Base-by-base conservation (phyloP, 2,888 invertebrate genomes). In the Dryadula phaetusa region DNA sequence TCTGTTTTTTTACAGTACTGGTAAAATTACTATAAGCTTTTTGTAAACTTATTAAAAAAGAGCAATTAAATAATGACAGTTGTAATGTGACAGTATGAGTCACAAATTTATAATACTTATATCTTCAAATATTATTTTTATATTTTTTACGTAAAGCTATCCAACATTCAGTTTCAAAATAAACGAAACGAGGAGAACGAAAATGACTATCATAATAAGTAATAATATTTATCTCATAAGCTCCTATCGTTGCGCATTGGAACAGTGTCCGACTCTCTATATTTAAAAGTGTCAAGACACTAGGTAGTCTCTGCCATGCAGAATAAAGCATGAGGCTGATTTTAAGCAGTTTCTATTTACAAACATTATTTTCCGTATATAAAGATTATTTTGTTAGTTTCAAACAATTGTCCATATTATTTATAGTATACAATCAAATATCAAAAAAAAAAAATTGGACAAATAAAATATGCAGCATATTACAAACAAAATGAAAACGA, bases 401-500 rank as follows among this genome's bases (percentile, higher is more conserved):
- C 37, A 37, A 12, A 12, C 37, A 37, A 37, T n/a, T 12, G 12
- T 2, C 2, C 1, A 12, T 12, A 1, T 12, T 37, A 10, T 37
- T 37, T 1, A 7, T 37, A 12, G 1, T 12, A 37, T 12, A 37
- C 37, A 37, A 12, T 12, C 12, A 10, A 1, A 12, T 12, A 12
- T 37, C 2, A 10, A 37, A 12, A 37, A 1, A 37, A 37, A 37
- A 37, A 32, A 5, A 12, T 10, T 37, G 2, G 37, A 37, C 37
- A 12, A 37, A 1, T 37, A 37, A 37, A 32, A 37, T n/a, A 5
- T 25, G 22, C 25, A n/a, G 14, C 25, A 47, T 47, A 25, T 25
- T 25, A 6, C 14, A 22, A 47, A 22, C 25, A n/a, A 47, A 47
- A n/a, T 25, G 47, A n/a, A 47, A 25, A 47, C 47, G 47, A 47